Percentiles rank a stretch among this genome's conserved stretches.
These are phyloP conservation scores for Psettodes erumei DNA, from an alignment of 2,113 vertebrate genomes.

Conservation along the genomic window DNA sequence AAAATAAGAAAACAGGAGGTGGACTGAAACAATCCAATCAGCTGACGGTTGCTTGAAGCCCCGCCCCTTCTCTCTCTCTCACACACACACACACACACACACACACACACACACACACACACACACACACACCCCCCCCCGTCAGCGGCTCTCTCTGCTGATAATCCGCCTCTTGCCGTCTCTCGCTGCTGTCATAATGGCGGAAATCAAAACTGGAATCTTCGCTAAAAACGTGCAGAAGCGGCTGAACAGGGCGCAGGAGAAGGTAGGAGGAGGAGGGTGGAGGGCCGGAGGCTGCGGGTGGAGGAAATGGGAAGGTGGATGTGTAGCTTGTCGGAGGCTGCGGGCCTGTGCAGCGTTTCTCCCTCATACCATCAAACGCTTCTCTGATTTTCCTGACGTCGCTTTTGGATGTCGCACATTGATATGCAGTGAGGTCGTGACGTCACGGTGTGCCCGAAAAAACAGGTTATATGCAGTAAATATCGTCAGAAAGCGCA, in stretches of 20 bases:
- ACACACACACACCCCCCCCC: neutral
- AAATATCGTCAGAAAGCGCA: neutral
- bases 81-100: slow-evolving; percentile 9
- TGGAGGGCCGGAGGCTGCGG: neutral
- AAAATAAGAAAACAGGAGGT: neutral
- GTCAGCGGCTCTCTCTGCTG: neutral
- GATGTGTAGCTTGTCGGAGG: neutral
- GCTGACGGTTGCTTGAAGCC: slow-evolving; percentile 8
- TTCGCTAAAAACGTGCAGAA: slow-evolving; percentile 99
- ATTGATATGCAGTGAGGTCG: neutral
- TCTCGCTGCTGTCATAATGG: slow-evolving; percentile 86
- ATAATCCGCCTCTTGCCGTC: slow-evolving; percentile 31
- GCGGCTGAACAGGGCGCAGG: slow-evolving; percentile 92
- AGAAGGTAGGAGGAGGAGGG: slow-evolving; percentile 85
- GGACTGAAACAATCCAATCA: slow-evolving; percentile 22
- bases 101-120: slow-evolving; percentile 9
- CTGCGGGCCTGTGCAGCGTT: slow-evolving; percentile 27
- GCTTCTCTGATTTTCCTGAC: neutral
- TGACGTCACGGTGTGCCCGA: slow-evolving; percentile 26
- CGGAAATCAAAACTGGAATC: slow-evolving; percentile 96
- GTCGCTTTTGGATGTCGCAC: neutral
- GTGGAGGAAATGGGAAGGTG: slow-evolving; percentile 8
- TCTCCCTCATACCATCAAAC: neutral
- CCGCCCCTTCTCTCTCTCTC: slow-evolving; percentile 17
- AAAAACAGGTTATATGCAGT: neutral